Evolutionary conservation across 2,113 vertebrate genomes (phyloP).

Genomic region (Noturus placidus): DNA sequence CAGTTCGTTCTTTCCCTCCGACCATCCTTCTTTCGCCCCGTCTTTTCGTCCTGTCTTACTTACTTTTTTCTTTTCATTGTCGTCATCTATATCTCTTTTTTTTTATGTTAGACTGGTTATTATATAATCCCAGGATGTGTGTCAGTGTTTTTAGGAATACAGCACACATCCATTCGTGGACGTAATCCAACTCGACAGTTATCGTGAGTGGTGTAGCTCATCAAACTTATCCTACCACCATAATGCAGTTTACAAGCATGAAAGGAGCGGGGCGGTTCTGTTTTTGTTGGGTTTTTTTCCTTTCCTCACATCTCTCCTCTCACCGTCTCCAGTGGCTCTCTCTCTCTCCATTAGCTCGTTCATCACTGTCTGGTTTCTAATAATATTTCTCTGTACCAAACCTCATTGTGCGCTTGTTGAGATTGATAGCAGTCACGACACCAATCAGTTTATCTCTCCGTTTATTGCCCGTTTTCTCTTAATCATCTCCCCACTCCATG

Average conservation of each 20-base stretch:
- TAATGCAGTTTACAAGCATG: conserved; percentile 24
- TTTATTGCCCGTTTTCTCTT: conserved; percentile 81
- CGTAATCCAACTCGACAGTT: not conserved
- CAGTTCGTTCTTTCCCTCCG: not conserved
- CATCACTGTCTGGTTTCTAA: conserved; percentile 84
- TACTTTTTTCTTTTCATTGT: not conserved
- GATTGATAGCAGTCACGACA: conserved; percentile 81
- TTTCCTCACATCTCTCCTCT: conserved; percentile 48
- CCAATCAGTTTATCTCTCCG: conserved; percentile 80
- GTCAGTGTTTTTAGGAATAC: conserved; percentile 13
- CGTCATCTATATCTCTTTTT: not conserved
- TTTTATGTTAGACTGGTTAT: not conserved
- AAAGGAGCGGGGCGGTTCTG: conserved; percentile 39
- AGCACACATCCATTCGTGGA: not conserved
- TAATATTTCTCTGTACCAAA: conserved; percentile 81
- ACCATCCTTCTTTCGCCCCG: not conserved
- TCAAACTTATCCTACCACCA: not conserved
- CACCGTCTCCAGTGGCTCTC: conserved; percentile 14
- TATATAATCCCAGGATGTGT: conserved; percentile 31
- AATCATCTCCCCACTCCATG: conserved; percentile 65
- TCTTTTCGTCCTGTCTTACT: no score
- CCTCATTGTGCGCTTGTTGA: conserved; percentile 78
- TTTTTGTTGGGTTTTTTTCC: conserved; percentile 23
- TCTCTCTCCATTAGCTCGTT: conserved; percentile 63
- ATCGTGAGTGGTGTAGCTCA: not conserved